Evolutionary conservation across 2,113 vertebrate genomes (phyloP), one percentile per base, ranked within the genome.

Genomic region (Tautogolabrus adspersus): DNA sequence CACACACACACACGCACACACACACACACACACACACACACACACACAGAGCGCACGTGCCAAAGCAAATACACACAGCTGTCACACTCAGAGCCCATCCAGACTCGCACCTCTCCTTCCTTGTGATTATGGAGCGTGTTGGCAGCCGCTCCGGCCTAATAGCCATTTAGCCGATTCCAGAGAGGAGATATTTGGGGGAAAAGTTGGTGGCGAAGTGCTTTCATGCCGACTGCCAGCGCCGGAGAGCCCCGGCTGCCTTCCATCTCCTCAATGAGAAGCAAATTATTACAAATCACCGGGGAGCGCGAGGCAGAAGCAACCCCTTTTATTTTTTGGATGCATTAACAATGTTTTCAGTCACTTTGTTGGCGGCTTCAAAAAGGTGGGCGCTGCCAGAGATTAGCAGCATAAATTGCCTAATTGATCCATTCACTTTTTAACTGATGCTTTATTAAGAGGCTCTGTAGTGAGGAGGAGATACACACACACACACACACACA

Each of bases 361-460:
- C 91, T 94, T 91, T 93, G 88, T 90, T 93, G 93, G 91, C 87
- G 71, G 75, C 81, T 85, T 93, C 84, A 84, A 83, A 90, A 89
- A 85, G 79, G 71, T 72, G 67, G 79, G 82, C 77, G 63, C 80
- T 89, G 91, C 92, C 92, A 92, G 84, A 87, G 88, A 91, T 93
- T 90, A 92, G 90, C 78, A 59, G 77, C 82, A 93, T 88, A 93
- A 93, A 94, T 92, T 91, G 88, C 79, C 88, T 94, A 95, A 94
- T 94, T 95, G 94, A 95, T 94, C 92, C 87, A 90, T 93, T 93
- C 88, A 89, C 87, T 90, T 89, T 93, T 92, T 88, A 92, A 93
- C 87, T 87, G 87, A 88, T 77, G 75, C 87, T 90, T 92, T 90
- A 93, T 92, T 89, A 91, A 92, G 87, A 89, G 75, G 79, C 71